Conservation (phyloP, 2,888 invertebrate species). For the Hypselothyrea guttata region DNA sequence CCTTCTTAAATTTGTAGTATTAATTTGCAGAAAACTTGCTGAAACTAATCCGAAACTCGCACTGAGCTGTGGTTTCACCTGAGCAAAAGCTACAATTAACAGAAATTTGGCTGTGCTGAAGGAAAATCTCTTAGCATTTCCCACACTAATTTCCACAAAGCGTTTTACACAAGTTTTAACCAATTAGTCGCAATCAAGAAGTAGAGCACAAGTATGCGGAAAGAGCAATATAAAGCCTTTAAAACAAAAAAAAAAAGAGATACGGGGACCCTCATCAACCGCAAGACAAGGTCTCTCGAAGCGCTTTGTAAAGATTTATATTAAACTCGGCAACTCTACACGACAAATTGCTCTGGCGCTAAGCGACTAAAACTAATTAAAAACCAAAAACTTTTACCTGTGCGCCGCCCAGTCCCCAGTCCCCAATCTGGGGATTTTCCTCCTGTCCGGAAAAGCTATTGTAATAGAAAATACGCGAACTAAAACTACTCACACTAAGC, state of each 20-base stretch:
- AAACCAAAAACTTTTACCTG: conserved; percentile 69
- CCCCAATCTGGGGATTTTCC: too few relatives aligned
- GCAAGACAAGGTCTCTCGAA: conserved; percentile 20
- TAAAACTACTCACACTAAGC: conserved; percentile 15
- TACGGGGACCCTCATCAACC: conserved; percentile 43
- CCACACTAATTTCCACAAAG: conserved; percentile 39
- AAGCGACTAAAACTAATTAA: conserved; percentile 74
- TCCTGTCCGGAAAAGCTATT: conserved; percentile 39
- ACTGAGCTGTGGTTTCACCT: too few relatives aligned
- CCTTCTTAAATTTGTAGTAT: too few relatives aligned
- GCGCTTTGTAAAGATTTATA: conserved; percentile 41
- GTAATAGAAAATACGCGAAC: conserved; percentile 47
- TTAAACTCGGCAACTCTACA: conserved; percentile 35
- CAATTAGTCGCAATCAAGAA: conserved; percentile 42
- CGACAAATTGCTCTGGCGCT: conserved; percentile 59
- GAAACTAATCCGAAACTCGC: too few relatives aligned
- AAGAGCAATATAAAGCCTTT: neutral
- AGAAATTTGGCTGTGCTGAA: conserved; percentile 1
- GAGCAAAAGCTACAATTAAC: neutral
- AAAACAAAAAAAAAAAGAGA: conserved; percentile 1
- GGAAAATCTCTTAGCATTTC: conserved; percentile 18
- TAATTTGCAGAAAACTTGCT: too few relatives aligned
- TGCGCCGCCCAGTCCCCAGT: too few relatives aligned
- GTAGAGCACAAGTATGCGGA: neutral
- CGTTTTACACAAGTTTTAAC: conserved; percentile 41